Conservation (phyloP, 2,113 vertebrate species). For the Leiothrix lutea region DNA sequence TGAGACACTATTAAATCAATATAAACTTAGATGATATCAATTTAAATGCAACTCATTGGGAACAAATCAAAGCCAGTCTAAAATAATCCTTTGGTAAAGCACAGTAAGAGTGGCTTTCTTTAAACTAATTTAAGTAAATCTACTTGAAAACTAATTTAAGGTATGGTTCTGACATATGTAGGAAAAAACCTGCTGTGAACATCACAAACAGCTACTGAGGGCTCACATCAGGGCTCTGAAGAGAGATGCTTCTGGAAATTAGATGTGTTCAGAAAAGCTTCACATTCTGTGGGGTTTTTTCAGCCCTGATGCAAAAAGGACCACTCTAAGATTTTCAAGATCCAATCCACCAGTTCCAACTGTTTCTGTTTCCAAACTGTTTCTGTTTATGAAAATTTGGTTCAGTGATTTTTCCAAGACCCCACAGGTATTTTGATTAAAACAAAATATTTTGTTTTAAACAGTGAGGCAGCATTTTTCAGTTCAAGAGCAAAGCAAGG, state of each 20-base stretch:
- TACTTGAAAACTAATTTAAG: not conserved
- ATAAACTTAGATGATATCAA: not conserved
- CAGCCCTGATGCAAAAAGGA: not conserved
- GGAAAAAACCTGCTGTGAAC: not conserved
- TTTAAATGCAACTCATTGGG: not conserved
- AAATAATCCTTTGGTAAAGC: constrained; percentile 1
- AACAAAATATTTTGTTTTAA: not conserved
- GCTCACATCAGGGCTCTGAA: not conserved
- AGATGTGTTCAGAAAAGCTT: not conserved
- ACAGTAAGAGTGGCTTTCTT: not conserved
- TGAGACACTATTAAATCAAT: not conserved
- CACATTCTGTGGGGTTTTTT: not conserved
- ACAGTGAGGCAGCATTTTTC: not conserved
- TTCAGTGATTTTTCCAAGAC: not conserved
- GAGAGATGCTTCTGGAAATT: not conserved
- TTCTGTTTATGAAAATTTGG: not conserved
- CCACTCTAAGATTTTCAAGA: not conserved
- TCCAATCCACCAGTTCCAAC: not conserved
- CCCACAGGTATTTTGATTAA: not conserved
- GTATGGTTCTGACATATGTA: not conserved
- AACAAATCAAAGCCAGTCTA: not conserved
- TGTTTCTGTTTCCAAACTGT: too few relatives aligned
- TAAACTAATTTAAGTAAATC: not conserved
- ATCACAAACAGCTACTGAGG: not conserved
- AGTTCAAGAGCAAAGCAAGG: not conserved